Conservation (phyloP, 2,888 invertebrate genomes). For the Hirtodrosophila confusa region DNA sequence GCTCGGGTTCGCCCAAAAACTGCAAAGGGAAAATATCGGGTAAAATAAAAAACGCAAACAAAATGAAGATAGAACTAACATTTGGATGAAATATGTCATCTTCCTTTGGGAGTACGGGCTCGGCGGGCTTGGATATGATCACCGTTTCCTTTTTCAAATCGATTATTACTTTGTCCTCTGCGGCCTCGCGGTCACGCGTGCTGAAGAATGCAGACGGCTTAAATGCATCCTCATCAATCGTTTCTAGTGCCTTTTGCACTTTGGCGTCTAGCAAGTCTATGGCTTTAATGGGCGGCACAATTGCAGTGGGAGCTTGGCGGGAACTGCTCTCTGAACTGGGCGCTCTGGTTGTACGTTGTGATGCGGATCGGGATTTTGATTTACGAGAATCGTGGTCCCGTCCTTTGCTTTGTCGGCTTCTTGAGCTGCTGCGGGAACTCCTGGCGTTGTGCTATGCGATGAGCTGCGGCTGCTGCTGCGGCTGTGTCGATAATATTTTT, state of each 20-base stretch:
- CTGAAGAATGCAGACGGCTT: slow-evolving; percentile 86
- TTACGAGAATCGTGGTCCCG: slow-evolving; percentile 60
- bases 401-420: slow-evolving; percentile 68
- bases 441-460: slow-evolving; percentile 51
- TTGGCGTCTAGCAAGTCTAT: slow-evolving; percentile 74
- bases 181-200: slow-evolving; percentile 87
- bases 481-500: slow-evolving; percentile 74
- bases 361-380: slow-evolving; percentile 66
- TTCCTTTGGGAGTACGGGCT: slow-evolving; percentile 84
- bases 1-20: slow-evolving; percentile 89
- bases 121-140: slow-evolving; percentile 85
- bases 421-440: slow-evolving; percentile 61
- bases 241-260: slow-evolving; percentile 86
- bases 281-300: slow-evolving; percentile 43
- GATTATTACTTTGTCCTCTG: slow-evolving; percentile 87
- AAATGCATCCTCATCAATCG: slow-evolving; percentile 89
- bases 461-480: slow-evolving; percentile 76
- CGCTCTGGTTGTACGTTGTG: slow-evolving; percentile 60
- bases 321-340: slow-evolving; percentile 73
- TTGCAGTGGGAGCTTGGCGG: slow-evolving; percentile 24
- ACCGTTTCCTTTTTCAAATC: slow-evolving; percentile 90
- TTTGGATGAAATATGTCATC: slow-evolving; percentile 88
- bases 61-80: slow-evolving; percentile 84
- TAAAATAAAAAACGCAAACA: slow-evolving; percentile 12
- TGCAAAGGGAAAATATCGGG: slow-evolving; percentile 74